Conservation (phyloP, 2,113 vertebrate genomes). For the Casuarius casuarius region DNA sequence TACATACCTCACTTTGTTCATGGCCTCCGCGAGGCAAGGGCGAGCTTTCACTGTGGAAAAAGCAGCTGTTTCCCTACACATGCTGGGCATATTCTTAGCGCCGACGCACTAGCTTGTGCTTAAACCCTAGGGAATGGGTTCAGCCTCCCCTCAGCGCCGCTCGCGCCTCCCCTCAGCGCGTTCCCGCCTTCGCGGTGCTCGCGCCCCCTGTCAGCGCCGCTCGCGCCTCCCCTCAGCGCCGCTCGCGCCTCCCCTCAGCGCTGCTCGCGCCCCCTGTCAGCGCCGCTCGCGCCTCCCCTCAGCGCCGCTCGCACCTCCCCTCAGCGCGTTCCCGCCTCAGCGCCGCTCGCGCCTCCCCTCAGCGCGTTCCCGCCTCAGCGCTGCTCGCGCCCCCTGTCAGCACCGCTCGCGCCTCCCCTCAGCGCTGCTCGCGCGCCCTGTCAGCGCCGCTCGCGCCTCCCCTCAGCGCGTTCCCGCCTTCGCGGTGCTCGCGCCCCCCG, state of each 20-base stretch:
- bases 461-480: too few relatives aligned
- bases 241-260: too few relatives aligned
- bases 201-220: not conserved
- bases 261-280: not conserved
- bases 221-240: too few relatives aligned
- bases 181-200: not conserved
- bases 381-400: not conserved
- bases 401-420: not conserved
- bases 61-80: not conserved
- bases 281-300: not conserved
- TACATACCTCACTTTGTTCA: too few relatives aligned
- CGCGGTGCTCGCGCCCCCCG: not conserved
- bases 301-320: too few relatives aligned
- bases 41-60: rapidly evolving
- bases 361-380: not conserved
- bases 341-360: not conserved
- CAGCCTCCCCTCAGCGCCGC: too few relatives aligned
- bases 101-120: rapidly evolving
- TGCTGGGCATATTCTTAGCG: rapidly evolving
- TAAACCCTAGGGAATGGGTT: not conserved
- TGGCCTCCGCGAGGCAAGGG: not conserved
- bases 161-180: too few relatives aligned
- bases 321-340: too few relatives aligned
- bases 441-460: too few relatives aligned
- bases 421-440: too few relatives aligned